Conservation (phyloP, 2,888 invertebrate genomes). For the Tribolium freemani region DNA sequence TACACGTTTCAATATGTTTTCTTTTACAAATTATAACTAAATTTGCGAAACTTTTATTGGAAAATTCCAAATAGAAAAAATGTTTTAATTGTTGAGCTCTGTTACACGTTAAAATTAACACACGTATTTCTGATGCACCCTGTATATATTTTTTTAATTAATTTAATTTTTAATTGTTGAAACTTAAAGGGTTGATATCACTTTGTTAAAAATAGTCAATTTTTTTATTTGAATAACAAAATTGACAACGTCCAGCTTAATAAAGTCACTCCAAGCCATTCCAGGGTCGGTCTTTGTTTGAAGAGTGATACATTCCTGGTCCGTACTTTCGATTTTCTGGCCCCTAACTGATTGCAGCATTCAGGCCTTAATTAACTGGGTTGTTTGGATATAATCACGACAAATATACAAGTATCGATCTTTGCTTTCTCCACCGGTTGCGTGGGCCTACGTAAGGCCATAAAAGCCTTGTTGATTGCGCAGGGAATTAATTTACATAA, state of each 20-base stretch:
- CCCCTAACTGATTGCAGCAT: conserved; percentile 16
- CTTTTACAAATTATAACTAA: too few relatives aligned
- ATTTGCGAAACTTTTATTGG: too few relatives aligned
- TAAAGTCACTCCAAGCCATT: background rate
- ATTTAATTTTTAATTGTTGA: too few relatives aligned
- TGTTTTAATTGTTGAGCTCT: too few relatives aligned
- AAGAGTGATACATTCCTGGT: background rate
- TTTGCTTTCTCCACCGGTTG: conserved; percentile 2
- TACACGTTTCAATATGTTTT: too few relatives aligned
- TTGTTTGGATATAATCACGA: conserved; percentile 31
- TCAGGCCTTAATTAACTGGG: conserved; percentile 29
- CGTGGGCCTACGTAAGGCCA: conserved; percentile 1
- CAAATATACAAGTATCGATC: conserved; percentile 18
- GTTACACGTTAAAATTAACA: too few relatives aligned
- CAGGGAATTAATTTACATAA: conserved; percentile 39
- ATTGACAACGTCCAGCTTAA: conserved; percentile 1
- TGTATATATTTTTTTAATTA: too few relatives aligned
- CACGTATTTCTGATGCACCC: too few relatives aligned
- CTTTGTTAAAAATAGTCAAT: too few relatives aligned
- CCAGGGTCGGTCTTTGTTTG: conserved; percentile 1
- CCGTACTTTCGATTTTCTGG: conserved; percentile 6
- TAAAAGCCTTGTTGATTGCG: conserved; percentile 35
- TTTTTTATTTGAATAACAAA: too few relatives aligned
- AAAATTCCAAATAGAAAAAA: too few relatives aligned
- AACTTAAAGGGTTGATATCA: too few relatives aligned